Evolutionary conservation across 2,888 invertebrate genomes (phyloP).

Genomic region (Epinotia ramella): DNA sequence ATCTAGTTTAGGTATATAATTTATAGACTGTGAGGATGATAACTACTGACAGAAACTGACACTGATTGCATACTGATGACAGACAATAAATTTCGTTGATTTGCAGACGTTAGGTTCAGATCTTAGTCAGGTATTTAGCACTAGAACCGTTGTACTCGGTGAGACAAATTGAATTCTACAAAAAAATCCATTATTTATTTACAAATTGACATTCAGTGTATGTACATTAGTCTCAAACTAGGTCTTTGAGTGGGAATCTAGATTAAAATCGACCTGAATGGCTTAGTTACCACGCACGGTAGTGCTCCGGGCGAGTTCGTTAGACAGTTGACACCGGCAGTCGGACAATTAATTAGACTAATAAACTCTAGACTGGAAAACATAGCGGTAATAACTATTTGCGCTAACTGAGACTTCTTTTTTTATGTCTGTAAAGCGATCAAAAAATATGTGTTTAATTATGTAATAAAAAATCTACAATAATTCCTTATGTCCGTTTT

Average conservation of each 20-base stretch:
- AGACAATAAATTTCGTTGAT: neutral
- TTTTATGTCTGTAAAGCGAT: neutral
- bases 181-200: conserved; percentile 13
- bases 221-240: conserved; percentile 18
- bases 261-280: conserved; percentile 10
- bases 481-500: too few species aligned
- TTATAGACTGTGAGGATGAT: neutral
- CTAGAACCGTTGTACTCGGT: neutral
- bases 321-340: conserved; percentile 29
- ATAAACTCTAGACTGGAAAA: conserved; percentile 24
- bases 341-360: conserved; percentile 10
- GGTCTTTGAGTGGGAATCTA: conserved; percentile 15
- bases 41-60: neutral
- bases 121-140: neutral
- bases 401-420: neutral
- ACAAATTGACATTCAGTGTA: conserved; percentile 3
- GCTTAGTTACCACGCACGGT: conserved; percentile 5
- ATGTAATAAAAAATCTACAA: neutral
- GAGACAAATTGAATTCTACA: conserved; percentile 14
- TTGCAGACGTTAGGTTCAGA: neutral
- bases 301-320: conserved; percentile 17
- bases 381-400: conserved; percentile 4
- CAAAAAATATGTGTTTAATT: neutral
- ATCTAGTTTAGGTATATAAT: neutral
- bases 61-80: neutral